Conservation (phyloP, 2,113 vertebrate genomes). For the Rhinolophus sinicus region DNA sequence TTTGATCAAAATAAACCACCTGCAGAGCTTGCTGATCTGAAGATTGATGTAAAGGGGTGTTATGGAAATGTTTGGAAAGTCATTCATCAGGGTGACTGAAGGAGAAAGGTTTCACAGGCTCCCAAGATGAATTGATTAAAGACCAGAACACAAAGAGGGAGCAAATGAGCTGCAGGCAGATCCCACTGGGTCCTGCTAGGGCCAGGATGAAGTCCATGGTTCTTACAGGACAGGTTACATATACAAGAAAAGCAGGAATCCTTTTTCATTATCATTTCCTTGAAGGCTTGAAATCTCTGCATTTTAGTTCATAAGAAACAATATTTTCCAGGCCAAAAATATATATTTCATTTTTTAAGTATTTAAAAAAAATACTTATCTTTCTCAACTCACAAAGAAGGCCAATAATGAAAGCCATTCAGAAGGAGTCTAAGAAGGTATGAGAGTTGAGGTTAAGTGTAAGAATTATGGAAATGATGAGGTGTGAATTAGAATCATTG, state of each 20-base stretch:
- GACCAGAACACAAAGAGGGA: neutral
- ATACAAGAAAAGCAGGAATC: neutral
- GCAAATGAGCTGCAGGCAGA: neutral
- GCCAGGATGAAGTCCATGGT: neutral
- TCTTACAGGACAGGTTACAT: rapidly evolving
- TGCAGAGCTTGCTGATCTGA: neutral
- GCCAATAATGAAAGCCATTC: neutral
- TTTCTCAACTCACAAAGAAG: neutral
- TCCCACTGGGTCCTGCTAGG: neutral
- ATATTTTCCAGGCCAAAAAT: neutral
- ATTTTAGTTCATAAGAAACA: neutral
- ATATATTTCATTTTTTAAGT: neutral
- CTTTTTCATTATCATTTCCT: neutral
- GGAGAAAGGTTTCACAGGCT: neutral
- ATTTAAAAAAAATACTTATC: no score
- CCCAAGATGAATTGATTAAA: neutral
- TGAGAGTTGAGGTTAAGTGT: neutral
- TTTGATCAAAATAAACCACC: conserved; percentile 49
- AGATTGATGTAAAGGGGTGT: neutral
- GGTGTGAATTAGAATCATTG: neutral
- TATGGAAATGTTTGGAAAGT: conserved; percentile 20
- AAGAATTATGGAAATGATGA: neutral
- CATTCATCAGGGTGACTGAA: neutral
- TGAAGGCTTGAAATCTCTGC: neutral
- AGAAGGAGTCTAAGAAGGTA: neutral